phyloP scores from a whole-genome alignment of 2,888 invertebrate species.

The Epirrhoe tristata region DNA sequence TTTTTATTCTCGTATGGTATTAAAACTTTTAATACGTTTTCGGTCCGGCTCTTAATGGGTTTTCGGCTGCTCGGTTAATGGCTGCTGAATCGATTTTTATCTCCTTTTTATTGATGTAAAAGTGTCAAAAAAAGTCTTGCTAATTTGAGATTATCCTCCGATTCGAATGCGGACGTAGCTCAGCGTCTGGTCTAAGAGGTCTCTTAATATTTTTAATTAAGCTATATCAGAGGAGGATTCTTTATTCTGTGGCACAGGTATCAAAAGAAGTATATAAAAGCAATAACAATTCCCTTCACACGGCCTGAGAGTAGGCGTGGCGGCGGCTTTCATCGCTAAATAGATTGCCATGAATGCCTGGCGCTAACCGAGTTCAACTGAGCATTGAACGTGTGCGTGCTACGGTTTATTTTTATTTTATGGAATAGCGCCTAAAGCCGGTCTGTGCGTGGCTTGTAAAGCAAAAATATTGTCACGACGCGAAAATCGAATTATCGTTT shows the following conservation, averaged over 20 bases:
- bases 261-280: not conserved
- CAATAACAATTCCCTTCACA: not conserved
- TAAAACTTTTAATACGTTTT: no score
- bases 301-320: not conserved
- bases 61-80: no score
- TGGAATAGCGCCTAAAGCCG: conserved; percentile 6
- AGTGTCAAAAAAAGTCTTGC: no score
- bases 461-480: conserved; percentile 6
- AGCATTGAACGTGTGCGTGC: conserved; percentile 18
- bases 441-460: conserved; percentile 5
- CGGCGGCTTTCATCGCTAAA: conserved; percentile 9
- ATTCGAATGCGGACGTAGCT: no score
- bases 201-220: no score
- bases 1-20: not conserved
- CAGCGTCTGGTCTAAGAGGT: no score
- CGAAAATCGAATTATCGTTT: not conserved
- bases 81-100: no score
- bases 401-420: conserved; percentile 19
- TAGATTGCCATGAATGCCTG: conserved; percentile 8
- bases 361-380: conserved; percentile 8
- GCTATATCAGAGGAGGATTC: no score
- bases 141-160: no score
- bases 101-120: no score
- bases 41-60: no score
- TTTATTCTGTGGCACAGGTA: no score